phyloP scores from a whole-genome alignment of 2,888 invertebrate genomes.

The Calameuta idolon region DNA sequence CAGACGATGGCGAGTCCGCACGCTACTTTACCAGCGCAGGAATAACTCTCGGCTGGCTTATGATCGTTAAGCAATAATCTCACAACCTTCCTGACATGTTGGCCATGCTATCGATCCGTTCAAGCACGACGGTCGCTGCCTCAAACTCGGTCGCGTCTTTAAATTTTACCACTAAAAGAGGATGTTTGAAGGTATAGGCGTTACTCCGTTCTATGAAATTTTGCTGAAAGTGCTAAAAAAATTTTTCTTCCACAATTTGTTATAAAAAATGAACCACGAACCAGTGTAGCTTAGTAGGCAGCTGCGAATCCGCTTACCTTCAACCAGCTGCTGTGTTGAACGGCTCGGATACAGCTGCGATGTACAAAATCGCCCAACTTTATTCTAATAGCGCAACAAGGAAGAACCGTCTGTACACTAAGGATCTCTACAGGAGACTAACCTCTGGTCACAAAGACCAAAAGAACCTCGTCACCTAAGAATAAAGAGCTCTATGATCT shows the following conservation, averaged over 20 bases:
- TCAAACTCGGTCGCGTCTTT: neutral
- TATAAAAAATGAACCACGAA: neutral
- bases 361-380: neutral
- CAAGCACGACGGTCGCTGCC: neutral
- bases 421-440: too few relatives aligned
- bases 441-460: too few relatives aligned
- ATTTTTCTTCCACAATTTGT: neutral
- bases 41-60: conserved; percentile 6
- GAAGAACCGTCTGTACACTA: too few relatives aligned
- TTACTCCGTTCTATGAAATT: neutral
- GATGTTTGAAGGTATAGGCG: neutral
- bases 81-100: conserved; percentile 2
- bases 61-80: conserved; percentile 7
- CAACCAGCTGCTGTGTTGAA: neutral
- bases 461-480: too few relatives aligned
- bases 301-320: neutral
- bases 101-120: neutral
- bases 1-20: neutral
- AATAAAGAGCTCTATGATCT: too few relatives aligned
- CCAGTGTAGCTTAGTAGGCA: neutral
- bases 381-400: too few relatives aligned
- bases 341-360: neutral
- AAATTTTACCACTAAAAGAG: neutral
- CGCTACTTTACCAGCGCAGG: conserved; percentile 1
- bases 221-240: neutral